phyloP scores from a whole-genome alignment of 2,797 vertebrate species.

The Pseudochirops corinnae region DNA sequence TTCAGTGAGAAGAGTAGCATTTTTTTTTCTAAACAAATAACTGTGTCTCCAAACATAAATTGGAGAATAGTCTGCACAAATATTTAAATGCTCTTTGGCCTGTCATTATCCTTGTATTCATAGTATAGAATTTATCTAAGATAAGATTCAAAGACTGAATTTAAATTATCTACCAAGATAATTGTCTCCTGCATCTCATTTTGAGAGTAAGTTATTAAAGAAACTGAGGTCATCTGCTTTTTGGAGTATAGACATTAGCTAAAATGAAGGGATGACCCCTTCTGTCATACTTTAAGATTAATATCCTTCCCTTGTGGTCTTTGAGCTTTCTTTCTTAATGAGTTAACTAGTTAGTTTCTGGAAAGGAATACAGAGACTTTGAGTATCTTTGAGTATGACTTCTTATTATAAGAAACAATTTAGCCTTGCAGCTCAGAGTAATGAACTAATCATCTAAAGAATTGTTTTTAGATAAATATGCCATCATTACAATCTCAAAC shows the following conservation, averaged over 20 bases:
- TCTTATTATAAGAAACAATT: slow-evolving; percentile 38
- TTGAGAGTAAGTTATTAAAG: slow-evolving; percentile 66
- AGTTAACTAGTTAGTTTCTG: slow-evolving; percentile 46
- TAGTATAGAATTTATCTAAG: slow-evolving; percentile 56
- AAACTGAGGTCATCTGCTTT: slow-evolving; percentile 56
- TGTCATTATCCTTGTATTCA: slow-evolving; percentile 70
- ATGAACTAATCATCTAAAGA: slow-evolving; percentile 56
- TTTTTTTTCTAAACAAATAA: slow-evolving; percentile 39
- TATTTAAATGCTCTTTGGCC: slow-evolving; percentile 69
- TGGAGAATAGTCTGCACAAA: slow-evolving; percentile 69
- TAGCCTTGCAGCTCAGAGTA: slow-evolving; percentile 31
- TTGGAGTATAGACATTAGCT: slow-evolving; percentile 49
- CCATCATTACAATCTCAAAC: not conserved
- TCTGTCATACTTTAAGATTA: slow-evolving; percentile 53
- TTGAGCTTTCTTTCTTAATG: slow-evolving; percentile 44
- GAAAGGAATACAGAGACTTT: slow-evolving; percentile 8
- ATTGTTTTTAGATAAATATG: not conserved
- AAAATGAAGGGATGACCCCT: slow-evolving; percentile 63
- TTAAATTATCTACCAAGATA: slow-evolving; percentile 67
- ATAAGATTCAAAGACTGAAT: slow-evolving; percentile 67
- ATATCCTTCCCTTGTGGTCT: slow-evolving; percentile 2
- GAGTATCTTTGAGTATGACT: slow-evolving; percentile 28
- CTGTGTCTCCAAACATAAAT: slow-evolving; percentile 63
- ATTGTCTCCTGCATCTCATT: slow-evolving; percentile 67
- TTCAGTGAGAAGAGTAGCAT: slow-evolving; percentile 38